A percentile compares a stretch with the other conserved stretches of the same genome.
Evolutionary conservation across 1,140 invertebrate species (phyloP).

Genomic region (Drosophila willistoni): DNA sequence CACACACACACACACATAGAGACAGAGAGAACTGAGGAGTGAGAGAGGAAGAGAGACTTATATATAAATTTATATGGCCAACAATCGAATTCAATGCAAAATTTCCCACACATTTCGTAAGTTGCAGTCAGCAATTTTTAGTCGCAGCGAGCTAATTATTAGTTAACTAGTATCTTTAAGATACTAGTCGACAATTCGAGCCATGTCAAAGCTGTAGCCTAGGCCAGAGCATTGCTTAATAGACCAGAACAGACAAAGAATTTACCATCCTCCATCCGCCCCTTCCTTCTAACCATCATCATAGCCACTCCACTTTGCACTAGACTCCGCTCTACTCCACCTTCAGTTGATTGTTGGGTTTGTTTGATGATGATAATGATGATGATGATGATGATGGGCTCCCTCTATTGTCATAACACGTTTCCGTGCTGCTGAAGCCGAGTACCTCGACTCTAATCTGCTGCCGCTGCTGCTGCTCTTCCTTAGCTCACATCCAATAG

Average conservation of each 20-base stretch:
- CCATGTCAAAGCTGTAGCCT: conserved; percentile 26
- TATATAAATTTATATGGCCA: conserved; percentile 32
- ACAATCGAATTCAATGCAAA: conserved; percentile 73
- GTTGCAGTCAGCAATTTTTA: conserved; percentile 62
- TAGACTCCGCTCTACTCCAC: neutral
- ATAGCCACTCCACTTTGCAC: neutral
- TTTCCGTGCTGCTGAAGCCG: conserved; percentile 45
- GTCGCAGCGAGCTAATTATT: conserved; percentile 72
- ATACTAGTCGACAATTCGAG: conserved; percentile 41
- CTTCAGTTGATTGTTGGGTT: conserved; percentile 1
- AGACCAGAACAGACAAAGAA: conserved; percentile 71
- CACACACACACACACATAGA: conserved; percentile 6
- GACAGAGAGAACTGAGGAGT: conserved; percentile 4
- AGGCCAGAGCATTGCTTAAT: conserved; percentile 72
- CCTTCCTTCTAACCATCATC: neutral
- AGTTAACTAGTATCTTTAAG: conserved; percentile 81
- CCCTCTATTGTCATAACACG: conserved; percentile 75
- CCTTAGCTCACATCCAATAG: conserved; percentile 64
- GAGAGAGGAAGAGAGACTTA: neutral
- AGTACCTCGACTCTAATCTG: conserved; percentile 6
- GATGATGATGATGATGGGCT: conserved; percentile 18
- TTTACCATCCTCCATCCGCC: neutral
- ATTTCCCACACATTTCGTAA: conserved; percentile 78
- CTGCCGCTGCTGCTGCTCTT: conserved; percentile 21
- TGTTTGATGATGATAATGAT: neutral